Evolutionary conservation across 2,888 invertebrate genomes (phyloP).

Genomic region (Dioctria rufipes): DNA sequence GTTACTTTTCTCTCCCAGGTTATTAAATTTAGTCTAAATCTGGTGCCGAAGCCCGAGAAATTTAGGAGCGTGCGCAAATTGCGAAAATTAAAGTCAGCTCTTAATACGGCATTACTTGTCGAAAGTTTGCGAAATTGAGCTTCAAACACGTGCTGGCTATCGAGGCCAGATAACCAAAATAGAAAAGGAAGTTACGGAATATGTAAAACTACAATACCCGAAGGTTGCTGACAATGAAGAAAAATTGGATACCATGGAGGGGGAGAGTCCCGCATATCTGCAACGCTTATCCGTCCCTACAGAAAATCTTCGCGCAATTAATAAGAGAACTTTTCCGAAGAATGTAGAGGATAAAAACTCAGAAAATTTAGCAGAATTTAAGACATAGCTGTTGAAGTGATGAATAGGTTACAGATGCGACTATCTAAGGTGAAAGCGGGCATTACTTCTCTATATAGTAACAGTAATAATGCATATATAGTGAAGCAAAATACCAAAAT

Average conservation of each 20-base stretch:
- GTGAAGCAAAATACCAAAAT: neutral
- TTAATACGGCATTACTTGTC: neutral
- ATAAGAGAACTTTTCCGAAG: no score
- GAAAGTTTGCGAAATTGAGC: neutral
- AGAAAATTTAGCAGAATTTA: no score
- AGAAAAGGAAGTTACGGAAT: slow-evolving; percentile 39
- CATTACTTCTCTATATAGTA: neutral
- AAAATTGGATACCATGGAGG: slow-evolving; percentile 19
- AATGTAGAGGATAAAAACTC: no score
- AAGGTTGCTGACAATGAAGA: slow-evolving; percentile 3
- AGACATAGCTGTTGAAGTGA: no score
- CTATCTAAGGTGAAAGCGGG: slow-evolving; percentile 61
- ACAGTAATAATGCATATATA: neutral
- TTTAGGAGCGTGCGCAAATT: no score
- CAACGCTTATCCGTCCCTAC: slow-evolving; percentile 10
- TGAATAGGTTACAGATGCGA: no score
- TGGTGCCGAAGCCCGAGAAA: no score
- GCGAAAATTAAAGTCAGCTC: no score
- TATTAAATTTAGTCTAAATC: no score
- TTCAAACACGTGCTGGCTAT: slow-evolving; percentile 44
- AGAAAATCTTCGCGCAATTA: slow-evolving; percentile 1
- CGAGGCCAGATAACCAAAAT: slow-evolving; percentile 43
- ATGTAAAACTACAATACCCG: slow-evolving; percentile 11
- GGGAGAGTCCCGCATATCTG: slow-evolving; percentile 30
- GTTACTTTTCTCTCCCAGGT: no score